Base-by-base conservation (phyloP, 2,113 vertebrate genomes). In the Pitta sordida region DNA sequence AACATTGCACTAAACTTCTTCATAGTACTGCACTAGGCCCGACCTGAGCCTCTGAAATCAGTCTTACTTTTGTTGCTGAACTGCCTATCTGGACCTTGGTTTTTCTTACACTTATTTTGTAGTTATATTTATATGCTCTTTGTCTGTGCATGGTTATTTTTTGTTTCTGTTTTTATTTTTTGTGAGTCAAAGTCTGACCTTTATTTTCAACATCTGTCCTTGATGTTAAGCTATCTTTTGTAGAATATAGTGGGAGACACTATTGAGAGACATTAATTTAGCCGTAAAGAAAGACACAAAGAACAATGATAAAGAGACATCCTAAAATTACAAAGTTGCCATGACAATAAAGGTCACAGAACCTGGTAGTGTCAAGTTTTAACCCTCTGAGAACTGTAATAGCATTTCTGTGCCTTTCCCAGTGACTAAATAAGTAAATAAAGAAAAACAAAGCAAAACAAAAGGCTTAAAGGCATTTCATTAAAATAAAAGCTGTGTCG, bases 1-100 rank as follows among this genome's bases (percentile, higher is more conserved):
- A 98, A 98, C 98, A 98, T 98, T 98, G 98, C 98, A 98, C 98
- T 98, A 98, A 98, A 98, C 96, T 97, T 98, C 97, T 97, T 98
- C 98, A 97, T 97, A 97, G 97, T 98, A 98, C 99, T 98, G 98
- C 99, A 98, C 98, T 98, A 98, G 98, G 99, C 98, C 98, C 97
- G 98, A 99, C 98, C 98, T 98, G 99, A 98, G 98, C 98, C 99
- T 98, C 98, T 98, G 97, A 98, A 98, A 98, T 98, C 98, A 98
- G 98, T 98, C 98, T 98, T 98, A 98, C 98, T 98, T 98, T 97
- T 97, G 97, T 98, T 98, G 98, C 98, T 98, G 98, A 98, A 98
- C 98, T 98, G 98, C 98, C 98, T 98, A 98, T 98, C 98, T 98
- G 98, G 98, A 99, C 98, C 98, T 98, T 98, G 98, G 98, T 98